Evolutionary conservation across 2,888 invertebrate species (phyloP).

Genomic region (Hoplodrina blanda): DNA sequence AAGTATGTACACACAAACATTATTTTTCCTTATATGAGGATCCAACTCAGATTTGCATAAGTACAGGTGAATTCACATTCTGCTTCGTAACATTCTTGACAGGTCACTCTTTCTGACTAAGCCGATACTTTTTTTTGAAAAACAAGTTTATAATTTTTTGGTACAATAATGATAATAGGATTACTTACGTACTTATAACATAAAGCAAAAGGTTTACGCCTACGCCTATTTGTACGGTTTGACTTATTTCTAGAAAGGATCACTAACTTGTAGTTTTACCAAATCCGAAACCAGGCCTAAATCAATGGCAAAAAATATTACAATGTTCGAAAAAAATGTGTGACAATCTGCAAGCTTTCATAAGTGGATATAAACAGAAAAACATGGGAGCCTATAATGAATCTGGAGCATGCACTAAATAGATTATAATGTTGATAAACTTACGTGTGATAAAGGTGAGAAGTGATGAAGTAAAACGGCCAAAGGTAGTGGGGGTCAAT

Average conservation of each 20-base stretch:
- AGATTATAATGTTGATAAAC: slow-evolving; percentile 64
- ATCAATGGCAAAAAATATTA: neutral
- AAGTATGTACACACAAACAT: neutral
- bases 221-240: neutral
- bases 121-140: neutral
- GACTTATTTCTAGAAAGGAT: neutral
- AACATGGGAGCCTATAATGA: slow-evolving; percentile 7
- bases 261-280: neutral
- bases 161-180: neutral
- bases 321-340: slow-evolving; percentile 1
- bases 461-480: slow-evolving; percentile 51
- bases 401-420: slow-evolving; percentile 45
- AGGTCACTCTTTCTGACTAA: neutral
- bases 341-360: slow-evolving; percentile 17
- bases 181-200: neutral
- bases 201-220: neutral
- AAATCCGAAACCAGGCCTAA: neutral
- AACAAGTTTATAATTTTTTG: neutral
- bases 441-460: slow-evolving; percentile 73
- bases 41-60: slow-evolving; percentile 9
- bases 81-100: neutral
- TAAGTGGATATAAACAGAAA: slow-evolving; percentile 23
- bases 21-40: slow-evolving; percentile 18
- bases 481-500: slow-evolving; percentile 67
- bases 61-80: neutral